Base-by-base conservation (phyloP, 2,888 invertebrate species). In the Phalera bucephala region DNA sequence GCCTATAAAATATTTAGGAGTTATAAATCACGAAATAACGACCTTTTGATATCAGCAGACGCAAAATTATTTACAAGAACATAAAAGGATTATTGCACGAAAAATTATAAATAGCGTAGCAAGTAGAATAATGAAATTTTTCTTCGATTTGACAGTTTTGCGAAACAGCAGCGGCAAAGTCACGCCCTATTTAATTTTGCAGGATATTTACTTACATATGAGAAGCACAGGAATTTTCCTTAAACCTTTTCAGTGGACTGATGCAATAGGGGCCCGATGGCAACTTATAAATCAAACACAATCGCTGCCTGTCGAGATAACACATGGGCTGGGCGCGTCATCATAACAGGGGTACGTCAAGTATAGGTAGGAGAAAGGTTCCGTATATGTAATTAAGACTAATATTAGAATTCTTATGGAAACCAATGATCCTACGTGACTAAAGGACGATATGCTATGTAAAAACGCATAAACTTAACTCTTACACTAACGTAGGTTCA, bases 271-370 rank as follows among this genome's bases (percentile, higher is more conserved):
- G 21, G 26, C 20, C 29, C 30, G 35, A 36, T 40, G 43, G 52
- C 45, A 45, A 58, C 68, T 69, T 81, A 77, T 81, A 82, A 81
- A 78, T 73, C 71, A 71, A 48, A 36, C 41, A 40, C 60, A 63
- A 70, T 72, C 68, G 45, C 23, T 45, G 44, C 40, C 52, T 61
- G 57, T 58, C 51, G 34, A 64, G 72, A 75, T 72, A 75, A 19
- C 31, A 37, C 13, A 52, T 44, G 62, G 64, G 64, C 60, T 51
- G 51, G 66, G 55, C 58, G 36, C 23, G 27, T 35, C 22, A 36
- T 25, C 11, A 26, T 11, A 26, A 41, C 37, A 39, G 35, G 42
- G 39, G 35, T 17, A 17, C 5, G 5, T 17, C 17, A 17, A n/a
- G 17, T 17, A 3, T 3, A 17, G 17, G 5, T 5, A n/a, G 17